Conservation (phyloP, 2,888 invertebrate genomes). For the Agonopterix heracliana region DNA sequence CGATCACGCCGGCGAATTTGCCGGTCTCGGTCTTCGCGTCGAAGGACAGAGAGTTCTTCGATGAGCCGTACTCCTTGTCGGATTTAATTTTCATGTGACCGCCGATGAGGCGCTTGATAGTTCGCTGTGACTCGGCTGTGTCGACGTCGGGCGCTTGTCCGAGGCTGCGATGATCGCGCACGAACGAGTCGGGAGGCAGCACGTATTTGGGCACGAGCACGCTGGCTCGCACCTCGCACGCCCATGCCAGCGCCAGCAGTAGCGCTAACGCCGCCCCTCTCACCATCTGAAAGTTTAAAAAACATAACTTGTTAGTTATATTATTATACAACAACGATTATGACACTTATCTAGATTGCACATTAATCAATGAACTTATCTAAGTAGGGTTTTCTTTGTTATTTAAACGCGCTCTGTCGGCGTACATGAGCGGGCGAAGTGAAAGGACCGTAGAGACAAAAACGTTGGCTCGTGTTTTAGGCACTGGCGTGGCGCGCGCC, state of each 20-base stretch:
- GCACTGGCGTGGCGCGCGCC: slow-evolving; percentile 64
- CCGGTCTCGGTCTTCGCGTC: slow-evolving; percentile 56
- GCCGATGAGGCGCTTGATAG: slow-evolving; percentile 80
- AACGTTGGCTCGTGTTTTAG: slow-evolving; percentile 53
- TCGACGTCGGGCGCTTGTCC: slow-evolving; percentile 43
- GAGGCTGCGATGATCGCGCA: slow-evolving; percentile 70
- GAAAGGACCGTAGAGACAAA: slow-evolving; percentile 69
- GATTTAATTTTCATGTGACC: slow-evolving; percentile 78
- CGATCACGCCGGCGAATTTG: slow-evolving; percentile 57
- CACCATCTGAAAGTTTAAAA: slow-evolving; percentile 73
- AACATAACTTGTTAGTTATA: slow-evolving; percentile 52
- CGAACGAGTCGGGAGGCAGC: slow-evolving; percentile 72
- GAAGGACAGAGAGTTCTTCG: slow-evolving; percentile 57
- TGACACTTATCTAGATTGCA: slow-evolving; percentile 17
- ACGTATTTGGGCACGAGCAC: slow-evolving; percentile 73
- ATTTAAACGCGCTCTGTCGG: slow-evolving; percentile 41
- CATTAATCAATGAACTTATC: slow-evolving; percentile 58
- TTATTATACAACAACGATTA: slow-evolving; percentile 25
- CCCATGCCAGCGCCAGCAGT: slow-evolving; percentile 67
- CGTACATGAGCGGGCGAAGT: slow-evolving; percentile 62
- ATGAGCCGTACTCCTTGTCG: slow-evolving; percentile 56
- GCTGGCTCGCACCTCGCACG: slow-evolving; percentile 52
- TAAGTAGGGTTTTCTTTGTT: slow-evolving; percentile 57
- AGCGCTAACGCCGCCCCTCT: slow-evolving; percentile 72
- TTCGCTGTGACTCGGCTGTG: slow-evolving; percentile 65